A percentile compares a stretch with the other conserved stretches of the same genome.
Evolutionary conservation across 2,113 vertebrate species (phyloP).

Genomic region (Pleuronectes platessa): DNA sequence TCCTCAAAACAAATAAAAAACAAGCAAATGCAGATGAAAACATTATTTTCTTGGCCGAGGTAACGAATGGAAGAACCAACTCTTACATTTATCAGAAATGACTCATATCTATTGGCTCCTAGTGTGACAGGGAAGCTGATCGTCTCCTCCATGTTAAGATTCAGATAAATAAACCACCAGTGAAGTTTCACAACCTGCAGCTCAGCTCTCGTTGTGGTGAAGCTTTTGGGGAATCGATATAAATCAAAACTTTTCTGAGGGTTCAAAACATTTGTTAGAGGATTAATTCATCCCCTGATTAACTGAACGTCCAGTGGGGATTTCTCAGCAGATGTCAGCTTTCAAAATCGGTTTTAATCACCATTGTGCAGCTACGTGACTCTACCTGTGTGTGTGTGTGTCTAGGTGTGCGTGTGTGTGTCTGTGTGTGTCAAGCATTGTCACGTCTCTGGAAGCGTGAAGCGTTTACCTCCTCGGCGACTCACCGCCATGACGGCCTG

Average conservation of each 20-base stretch:
- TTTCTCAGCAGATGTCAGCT: constrained; percentile 59
- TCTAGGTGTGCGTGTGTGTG: constrained; percentile 2
- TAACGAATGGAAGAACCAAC: too few relatives aligned
- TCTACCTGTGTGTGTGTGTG: background rate
- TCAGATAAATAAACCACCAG: too few relatives aligned
- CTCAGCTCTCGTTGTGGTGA: background rate
- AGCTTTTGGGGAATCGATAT: background rate
- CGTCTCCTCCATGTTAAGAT: too few relatives aligned
- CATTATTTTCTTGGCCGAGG: too few relatives aligned
- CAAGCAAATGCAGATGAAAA: too few relatives aligned
- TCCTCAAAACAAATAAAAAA: too few relatives aligned
- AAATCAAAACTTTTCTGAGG: background rate
- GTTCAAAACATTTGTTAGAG: constrained; percentile 3
- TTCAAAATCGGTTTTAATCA: constrained; percentile 58
- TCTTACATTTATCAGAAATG: too few relatives aligned
- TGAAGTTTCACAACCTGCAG: background rate
- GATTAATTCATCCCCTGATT: constrained; percentile 33
- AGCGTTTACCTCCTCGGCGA: constrained; percentile 33
- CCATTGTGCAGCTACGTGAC: background rate
- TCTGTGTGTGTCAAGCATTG: constrained; percentile 9
- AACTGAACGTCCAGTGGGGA: constrained; percentile 51
- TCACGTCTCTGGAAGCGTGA: constrained; percentile 23
- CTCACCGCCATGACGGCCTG: constrained; percentile 15
- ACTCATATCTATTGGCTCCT: too few relatives aligned
- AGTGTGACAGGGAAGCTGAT: too few relatives aligned